phyloP scores from a whole-genome alignment of 2,888 invertebrate species.

The Cataglyphis cursor region DNA sequence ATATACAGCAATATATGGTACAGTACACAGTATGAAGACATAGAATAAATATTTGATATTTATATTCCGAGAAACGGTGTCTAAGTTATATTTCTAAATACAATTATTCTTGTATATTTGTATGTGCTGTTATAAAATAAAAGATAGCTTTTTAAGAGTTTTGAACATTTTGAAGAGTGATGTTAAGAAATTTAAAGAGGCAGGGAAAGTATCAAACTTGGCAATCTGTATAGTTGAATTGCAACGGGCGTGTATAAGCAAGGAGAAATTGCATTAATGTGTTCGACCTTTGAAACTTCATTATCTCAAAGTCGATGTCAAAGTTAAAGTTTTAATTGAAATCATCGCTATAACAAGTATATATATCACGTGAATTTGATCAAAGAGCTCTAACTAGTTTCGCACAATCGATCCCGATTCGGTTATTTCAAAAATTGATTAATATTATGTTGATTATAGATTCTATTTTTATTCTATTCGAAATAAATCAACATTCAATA shows the following conservation, averaged over 20 bases:
- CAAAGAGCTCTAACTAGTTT: slow-evolving; percentile 70
- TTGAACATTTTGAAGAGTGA: slow-evolving; percentile 10
- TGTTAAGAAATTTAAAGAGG: slow-evolving; percentile 26
- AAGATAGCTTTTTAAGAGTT: neutral
- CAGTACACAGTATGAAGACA: neutral
- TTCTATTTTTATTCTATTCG: neutral
- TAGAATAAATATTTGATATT: neutral
- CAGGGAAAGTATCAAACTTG: slow-evolving; percentile 19
- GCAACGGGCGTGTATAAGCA: slow-evolving; percentile 47
- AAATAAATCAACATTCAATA: neutral
- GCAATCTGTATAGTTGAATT: slow-evolving; percentile 28
- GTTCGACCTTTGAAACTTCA: slow-evolving; percentile 69
- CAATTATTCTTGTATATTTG: neutral
- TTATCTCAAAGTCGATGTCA: slow-evolving; percentile 60
- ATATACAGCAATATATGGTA: neutral
- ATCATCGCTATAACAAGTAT: slow-evolving; percentile 69
- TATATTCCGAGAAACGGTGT: neutral
- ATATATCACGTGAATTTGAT: slow-evolving; percentile 71
- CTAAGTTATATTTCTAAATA: neutral
- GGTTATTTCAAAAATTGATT: slow-evolving; percentile 72
- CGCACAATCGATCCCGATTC: slow-evolving; percentile 70
- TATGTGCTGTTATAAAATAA: neutral
- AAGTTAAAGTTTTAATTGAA: slow-evolving; percentile 76
- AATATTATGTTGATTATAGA: slow-evolving; percentile 69
- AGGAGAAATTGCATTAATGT: slow-evolving; percentile 64